Base-by-base conservation (phyloP, 2,888 invertebrate genomes). In the Andricus curvator region DNA sequence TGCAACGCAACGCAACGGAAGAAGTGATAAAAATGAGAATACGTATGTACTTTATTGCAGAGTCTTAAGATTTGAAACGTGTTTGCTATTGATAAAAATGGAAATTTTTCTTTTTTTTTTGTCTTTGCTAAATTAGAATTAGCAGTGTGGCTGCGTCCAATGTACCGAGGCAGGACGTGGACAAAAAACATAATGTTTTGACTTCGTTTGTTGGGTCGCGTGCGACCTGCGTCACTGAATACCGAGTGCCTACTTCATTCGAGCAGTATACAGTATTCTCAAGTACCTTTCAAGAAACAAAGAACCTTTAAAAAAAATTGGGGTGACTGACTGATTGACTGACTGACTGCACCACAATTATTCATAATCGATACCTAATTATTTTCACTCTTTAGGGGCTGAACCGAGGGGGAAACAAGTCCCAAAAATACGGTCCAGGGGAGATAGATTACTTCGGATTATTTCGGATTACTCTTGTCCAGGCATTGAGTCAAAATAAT, bases 201-300 rank as follows among this genome's bases (percentile, higher is more conserved):
- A 83, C 85, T 78, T 80, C 78, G 74, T 37, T 13, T 74, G 51
- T 67, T 48, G 70, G 64, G 79, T 78, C 83, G 84, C 80, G 86
- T 74, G 85, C 79, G 82, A 84, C 82, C 83, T 83, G 81, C 78
- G 78, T 81, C 81, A 76, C 60, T 83, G 78, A 83, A 78, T 78
- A 80, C 78, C 76, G 62, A 79, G 78, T 81, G 25, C 74, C 74
- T 74, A 74, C 81, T 81, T 78, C 67, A 65, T 64, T 62, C 56
- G 78, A 84, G 83, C 17, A 48, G 11, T 17, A 17, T 82, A 83
- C 83, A 78, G 80, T 81, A 80, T 83, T 80, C 84, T 84, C 70
- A 85, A 86, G 82, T 48, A 83, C 82, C 84, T 86, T 86, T 88
- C 82, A 84, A 85, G 85, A 88, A 84, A 88, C 88, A 88, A 88